These are phyloP conservation scores for Meriones unguiculatus DNA, from an alignment of 2,113 vertebrate genomes.

Conservation along the genomic window DNA sequence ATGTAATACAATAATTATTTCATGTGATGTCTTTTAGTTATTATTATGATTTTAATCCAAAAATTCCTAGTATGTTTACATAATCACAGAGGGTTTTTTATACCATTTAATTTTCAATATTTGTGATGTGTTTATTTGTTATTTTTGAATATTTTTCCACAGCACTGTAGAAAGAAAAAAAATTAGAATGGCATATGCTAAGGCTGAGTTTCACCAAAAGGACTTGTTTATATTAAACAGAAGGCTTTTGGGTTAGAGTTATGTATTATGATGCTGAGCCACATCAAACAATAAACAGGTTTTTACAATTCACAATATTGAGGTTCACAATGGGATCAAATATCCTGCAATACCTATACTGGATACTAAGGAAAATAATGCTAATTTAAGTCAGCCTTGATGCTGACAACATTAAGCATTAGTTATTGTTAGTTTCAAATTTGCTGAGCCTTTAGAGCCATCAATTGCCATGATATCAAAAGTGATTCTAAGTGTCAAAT, in stretches of 20 bases:
- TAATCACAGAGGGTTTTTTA: conserved; percentile 12
- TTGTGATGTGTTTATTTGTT: not conserved
- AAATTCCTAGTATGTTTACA: not conserved
- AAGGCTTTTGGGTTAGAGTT: too few relatives aligned
- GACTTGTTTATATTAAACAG: too few relatives aligned
- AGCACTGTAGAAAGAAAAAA: not conserved
- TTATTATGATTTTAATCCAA: not conserved
- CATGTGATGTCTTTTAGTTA: not conserved
- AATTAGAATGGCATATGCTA: too few relatives aligned
- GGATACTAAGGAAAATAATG: not conserved
- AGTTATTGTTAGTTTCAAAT: conserved; percentile 69
- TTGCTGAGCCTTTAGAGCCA: conserved; percentile 71
- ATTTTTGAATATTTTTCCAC: not conserved
- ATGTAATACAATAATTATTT: not conserved
- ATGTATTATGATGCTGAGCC: too few relatives aligned
- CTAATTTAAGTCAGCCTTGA: not conserved
- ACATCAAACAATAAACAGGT: too few relatives aligned
- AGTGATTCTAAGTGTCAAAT: conserved; percentile 75
- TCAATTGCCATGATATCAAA: conserved; percentile 72
- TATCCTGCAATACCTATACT: not conserved
- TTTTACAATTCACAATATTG: too few relatives aligned
- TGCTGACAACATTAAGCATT: not conserved
- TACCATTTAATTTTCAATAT: not conserved
- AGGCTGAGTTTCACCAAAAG: too few relatives aligned
- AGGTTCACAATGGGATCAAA: too few relatives aligned